Evolutionary conservation across 2,113 vertebrate species (phyloP), one percentile per base, ranked within the genome.

Genomic region (Ploceus nigricollis): DNA sequence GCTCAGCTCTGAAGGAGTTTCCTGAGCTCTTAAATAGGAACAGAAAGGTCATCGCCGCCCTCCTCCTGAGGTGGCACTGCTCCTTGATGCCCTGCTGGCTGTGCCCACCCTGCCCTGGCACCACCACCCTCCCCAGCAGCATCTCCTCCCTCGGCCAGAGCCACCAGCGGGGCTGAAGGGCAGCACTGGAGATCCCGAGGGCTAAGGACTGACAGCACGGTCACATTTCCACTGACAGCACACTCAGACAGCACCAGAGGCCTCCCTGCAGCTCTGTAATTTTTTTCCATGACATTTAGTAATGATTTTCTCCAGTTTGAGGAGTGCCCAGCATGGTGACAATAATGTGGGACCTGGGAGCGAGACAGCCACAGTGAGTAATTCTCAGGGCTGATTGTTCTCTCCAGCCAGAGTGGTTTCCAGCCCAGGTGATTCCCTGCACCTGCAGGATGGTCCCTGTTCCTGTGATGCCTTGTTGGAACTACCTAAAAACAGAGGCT

Each of bases 201-300:
- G 21, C 4, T 11, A 1, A 16, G 72, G 35, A 7, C 6, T 11
- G 44, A 18, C 22, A 40, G 1, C 1, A 0, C 2, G 8, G 16
- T 25, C 16, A 1, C 0, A 27, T 40, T 84, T 31, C 30, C 82
- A 72, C 37, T 10, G 44, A 7, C 7, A 23, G 28, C 18, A n/a
- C 25, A 0, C 28, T 42, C 45, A 19, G 35, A n/a, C 16, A 45
- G 50, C 44, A 8, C 9, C 64, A 35, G 48, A 14, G 37, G 17
- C 60, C 57, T 87, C 51, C 1, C 1, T 2, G 30, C 42, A 13
- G 47, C 51, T 94, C 27, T n/a, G 37, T 13, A 3, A 42, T 40
- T 37, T 37, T 42, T 47, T 64, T 11, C 2, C 28, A 3, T 69
- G 45, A 15, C 50, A 7, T 44, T 66, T 63, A 19, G 80, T 56